Conservation (phyloP, 1,140 invertebrate genomes). For the Dufourea novaeangliae region DNA sequence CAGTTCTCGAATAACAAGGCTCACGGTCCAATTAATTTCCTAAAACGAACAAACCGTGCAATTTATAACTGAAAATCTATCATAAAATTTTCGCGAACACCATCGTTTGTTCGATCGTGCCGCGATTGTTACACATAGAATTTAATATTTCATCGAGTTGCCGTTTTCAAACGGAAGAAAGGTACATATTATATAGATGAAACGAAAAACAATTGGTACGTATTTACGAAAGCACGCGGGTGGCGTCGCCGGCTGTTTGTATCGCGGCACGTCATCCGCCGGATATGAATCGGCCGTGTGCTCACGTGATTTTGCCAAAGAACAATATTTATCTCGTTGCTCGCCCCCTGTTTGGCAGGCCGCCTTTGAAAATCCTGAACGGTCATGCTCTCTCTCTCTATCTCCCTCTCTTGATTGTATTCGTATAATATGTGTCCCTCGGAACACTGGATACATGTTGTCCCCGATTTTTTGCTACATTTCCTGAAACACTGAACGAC, state of each 20-base stretch:
- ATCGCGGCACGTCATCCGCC: constrained; percentile 22
- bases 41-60: too few species aligned
- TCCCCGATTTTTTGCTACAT: background rate
- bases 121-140: background rate
- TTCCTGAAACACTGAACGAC: background rate
- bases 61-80: too few species aligned
- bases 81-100: too few species aligned
- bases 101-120: background rate
- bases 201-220: constrained; percentile 42
- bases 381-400: background rate
- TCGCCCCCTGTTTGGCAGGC: constrained; percentile 16
- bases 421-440: background rate
- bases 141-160: constrained; percentile 9
- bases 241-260: constrained; percentile 13
- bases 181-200: background rate
- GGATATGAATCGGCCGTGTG: constrained; percentile 50
- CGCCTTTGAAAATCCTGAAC: constrained; percentile 42
- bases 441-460: background rate
- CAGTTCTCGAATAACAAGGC: too few species aligned
- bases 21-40: too few species aligned
- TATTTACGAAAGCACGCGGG: background rate
- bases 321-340: constrained; percentile 50
- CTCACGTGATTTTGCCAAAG: constrained; percentile 45
- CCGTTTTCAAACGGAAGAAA: background rate
- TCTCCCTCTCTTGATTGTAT: background rate